Evolutionary conservation across 2,113 vertebrate species (phyloP), one percentile per base, ranked within the genome.

Genomic region (Solenodon paradoxus): DNA sequence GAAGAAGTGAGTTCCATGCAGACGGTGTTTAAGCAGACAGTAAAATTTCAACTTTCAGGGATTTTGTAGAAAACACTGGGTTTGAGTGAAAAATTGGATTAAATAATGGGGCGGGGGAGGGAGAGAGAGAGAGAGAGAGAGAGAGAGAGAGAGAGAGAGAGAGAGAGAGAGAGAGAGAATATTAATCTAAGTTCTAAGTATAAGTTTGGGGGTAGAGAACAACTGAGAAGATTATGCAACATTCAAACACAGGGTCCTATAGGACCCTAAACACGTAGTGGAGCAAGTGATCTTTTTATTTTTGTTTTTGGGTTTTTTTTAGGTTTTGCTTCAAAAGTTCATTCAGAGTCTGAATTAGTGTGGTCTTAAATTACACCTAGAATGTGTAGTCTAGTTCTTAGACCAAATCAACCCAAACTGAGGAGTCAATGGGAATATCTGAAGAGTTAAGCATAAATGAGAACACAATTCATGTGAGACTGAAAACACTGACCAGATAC

Each of bases 311-410:
- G n/a, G n/a, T n/a, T n/a, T n/a, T 61, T 95, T 85, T 89, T 42
- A 83, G 66, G 9, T 88, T 96, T 63, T 92, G 20, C 77, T 90
- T 49, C 51, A 66, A 87, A 91, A 85, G 15, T 32, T 77, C 20
- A 82, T 2, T 63, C 53, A 75, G 47, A 90, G 7, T 63, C 10
- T 84, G 61, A 79, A 83, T 9, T 87, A 35, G 10, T 35, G 42
- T 63, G 49, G 15, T 8, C 32, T 53, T 83, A 90, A 80, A 53
- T 88, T 40, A 85, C 5, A 59, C 5, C 16, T 51, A 8, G 26
- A 7, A 1, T 72, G 5, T 80, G 22, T 35, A 45, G 20, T 38
- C 63, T 84, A 72, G 10, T 71, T 35, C 42, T 81, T 1, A 69
- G 5, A 53, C 4, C 13, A 83, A 87, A 88, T 2, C 0, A 13